Conservation (phyloP, 1,140 invertebrate genomes). For the Agrypnia vestita region DNA sequence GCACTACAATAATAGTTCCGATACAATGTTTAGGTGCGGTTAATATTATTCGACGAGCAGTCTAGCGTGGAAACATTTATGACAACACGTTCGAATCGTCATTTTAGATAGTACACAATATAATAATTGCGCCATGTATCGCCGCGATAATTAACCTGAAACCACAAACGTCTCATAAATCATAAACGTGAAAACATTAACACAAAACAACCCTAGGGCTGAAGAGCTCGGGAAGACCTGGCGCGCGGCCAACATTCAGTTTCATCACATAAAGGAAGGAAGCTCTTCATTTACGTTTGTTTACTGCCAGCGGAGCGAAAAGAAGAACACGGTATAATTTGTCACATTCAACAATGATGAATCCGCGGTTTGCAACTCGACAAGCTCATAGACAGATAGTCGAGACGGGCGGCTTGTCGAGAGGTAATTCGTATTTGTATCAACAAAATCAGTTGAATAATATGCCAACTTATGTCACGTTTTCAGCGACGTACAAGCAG, state of each 20-base stretch:
- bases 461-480: no score
- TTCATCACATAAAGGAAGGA: background rate
- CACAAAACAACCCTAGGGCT: slow-evolving; percentile 2
- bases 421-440: no score
- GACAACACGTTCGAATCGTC: slow-evolving; percentile 11
- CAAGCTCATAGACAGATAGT: no score
- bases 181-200: background rate
- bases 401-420: no score
- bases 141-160: slow-evolving; percentile 22
- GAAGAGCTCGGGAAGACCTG: slow-evolving; percentile 3
- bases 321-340: background rate
- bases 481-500: no score
- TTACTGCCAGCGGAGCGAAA: background rate
- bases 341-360: no score
- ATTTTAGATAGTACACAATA: slow-evolving; percentile 10
- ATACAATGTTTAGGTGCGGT: slow-evolving; percentile 11
- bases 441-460: no score
- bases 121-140: slow-evolving; percentile 19
- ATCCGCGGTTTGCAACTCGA: no score
- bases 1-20: slow-evolving; percentile 28
- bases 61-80: slow-evolving; percentile 20
- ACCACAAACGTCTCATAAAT: slow-evolving; percentile 15
- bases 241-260: slow-evolving; percentile 1
- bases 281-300: slow-evolving; percentile 1
- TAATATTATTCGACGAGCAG: slow-evolving; percentile 23